These are phyloP conservation scores for Tachysurus vachellii DNA, from an alignment of 2,113 vertebrate species.

Conservation along the genomic window DNA sequence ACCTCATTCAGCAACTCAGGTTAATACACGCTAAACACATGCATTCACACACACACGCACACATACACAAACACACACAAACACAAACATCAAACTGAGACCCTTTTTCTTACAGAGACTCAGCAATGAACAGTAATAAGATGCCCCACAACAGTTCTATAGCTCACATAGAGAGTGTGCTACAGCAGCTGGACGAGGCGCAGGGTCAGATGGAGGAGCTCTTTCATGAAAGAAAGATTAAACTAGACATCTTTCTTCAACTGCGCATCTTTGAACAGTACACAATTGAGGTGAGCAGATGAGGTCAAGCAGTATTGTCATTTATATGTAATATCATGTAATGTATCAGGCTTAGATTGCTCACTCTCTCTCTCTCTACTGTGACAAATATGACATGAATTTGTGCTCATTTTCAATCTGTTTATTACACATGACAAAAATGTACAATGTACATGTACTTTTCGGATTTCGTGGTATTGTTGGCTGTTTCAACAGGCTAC, in stretches of 20 bases:
- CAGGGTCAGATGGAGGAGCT: constrained; percentile 98
- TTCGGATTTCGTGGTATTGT: not conserved
- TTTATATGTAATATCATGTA: constrained; percentile 14
- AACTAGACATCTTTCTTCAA: constrained; percentile 96
- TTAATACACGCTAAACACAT: constrained; percentile 58
- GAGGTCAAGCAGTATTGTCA: not conserved
- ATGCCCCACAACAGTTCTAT: constrained; percentile 95
- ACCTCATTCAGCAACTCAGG: constrained; percentile 98
- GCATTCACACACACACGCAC: not conserved
- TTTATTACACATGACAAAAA: not conserved
- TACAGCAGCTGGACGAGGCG: constrained; percentile 96
- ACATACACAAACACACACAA: constrained; percentile 9
- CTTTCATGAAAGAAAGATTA: constrained; percentile 96
- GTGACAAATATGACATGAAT: not conserved
- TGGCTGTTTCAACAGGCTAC: not conserved
- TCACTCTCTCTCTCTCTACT: not conserved
- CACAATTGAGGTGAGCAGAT: constrained; percentile 87
- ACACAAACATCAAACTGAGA: not conserved
- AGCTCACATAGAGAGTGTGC: constrained; percentile 93
- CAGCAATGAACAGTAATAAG: constrained; percentile 92
- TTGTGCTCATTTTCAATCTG: not conserved
- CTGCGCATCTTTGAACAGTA: constrained; percentile 97
- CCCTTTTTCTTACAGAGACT: constrained; percentile 79
- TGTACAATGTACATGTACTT: not conserved
- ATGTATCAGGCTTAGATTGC: not conserved